Evolutionary conservation across 2,797 vertebrate genomes (phyloP), one percentile per base, ranked within the genome.

Genomic region (Pangasius mekongensis): DNA sequence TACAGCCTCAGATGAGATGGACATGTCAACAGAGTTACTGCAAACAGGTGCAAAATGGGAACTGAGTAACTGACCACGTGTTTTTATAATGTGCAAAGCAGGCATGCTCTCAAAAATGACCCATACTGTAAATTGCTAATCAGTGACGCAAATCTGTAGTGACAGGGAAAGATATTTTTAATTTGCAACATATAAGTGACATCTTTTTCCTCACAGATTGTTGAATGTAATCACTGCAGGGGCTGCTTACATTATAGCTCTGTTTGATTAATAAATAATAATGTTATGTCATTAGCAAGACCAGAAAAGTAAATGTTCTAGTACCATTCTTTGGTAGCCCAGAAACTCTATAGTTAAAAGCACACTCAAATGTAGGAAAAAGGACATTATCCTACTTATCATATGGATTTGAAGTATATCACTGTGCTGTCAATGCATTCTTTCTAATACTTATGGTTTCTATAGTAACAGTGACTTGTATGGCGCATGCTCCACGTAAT

Each of bases 1-100:
- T 84, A 89, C 88, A 89, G 86, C 58, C 39, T 85, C 20, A 88
- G 87, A 85, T 74, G 86, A 83, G 81, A 84, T 85, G 36, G 39
- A 73, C 11, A 39, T 24, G 43, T 22, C 24, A 62, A 78, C 16
- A 22, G 56, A 54, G 78, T 24, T 24, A 11, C 66, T 82, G 74
- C 33, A 87, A 76, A 69, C 66, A 74, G 74, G 88, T 60, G 87
- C 58, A 85, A 89, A 88, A 87, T 71, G 2, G 49, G 11, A 80
- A 24, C 6, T 84, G 87, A 69, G 64, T 80, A 66, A 69, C 22
- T 82, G 88, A 85, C 69, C 85, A 86, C 77, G 76, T 88, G 80
- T 77, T 73, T 69, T 90, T 83, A 39, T 85, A 86, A 43, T 20
- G 24, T 80, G 58, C 47, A 67, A 52, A 86, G 33, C 3, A 5